A percentile compares a stretch with the other conserved stretches of the same genome.
Evolutionary conservation across 2,113 vertebrate species (phyloP).

Genomic region (Parus major): DNA sequence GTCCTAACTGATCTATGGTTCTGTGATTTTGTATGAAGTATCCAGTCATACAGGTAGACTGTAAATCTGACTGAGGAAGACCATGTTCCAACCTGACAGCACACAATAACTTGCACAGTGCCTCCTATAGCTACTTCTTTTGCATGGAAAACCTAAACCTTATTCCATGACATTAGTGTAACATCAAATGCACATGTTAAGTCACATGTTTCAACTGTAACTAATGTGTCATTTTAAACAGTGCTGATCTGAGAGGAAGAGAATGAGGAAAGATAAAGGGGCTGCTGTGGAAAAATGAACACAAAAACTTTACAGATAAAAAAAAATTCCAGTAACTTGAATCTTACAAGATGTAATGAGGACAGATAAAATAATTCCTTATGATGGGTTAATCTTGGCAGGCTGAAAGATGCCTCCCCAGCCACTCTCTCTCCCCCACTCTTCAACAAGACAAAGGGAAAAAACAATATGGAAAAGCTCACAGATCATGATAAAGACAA

Average conservation of each 20-base stretch:
- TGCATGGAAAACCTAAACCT: background rate
- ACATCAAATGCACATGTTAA: background rate
- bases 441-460: background rate
- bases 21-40: background rate
- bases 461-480: background rate
- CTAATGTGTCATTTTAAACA: background rate
- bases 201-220: background rate
- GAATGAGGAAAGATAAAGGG: background rate
- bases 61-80: background rate
- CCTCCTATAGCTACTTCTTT: background rate
- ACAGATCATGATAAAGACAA: background rate
- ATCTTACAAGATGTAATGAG: background rate
- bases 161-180: background rate
- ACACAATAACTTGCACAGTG: background rate
- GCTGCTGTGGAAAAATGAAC: background rate
- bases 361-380: background rate
- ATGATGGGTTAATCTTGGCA: background rate
- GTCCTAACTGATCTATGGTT: background rate
- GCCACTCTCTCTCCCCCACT: background rate
- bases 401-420: background rate
- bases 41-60: background rate
- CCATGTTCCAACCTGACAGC: accelerated
- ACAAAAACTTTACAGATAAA: background rate
- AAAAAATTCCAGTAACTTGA: background rate
- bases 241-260: background rate